phyloP scores from a whole-genome alignment of 2,113 vertebrate genomes.

The Cephalopterus ornatus region DNA sequence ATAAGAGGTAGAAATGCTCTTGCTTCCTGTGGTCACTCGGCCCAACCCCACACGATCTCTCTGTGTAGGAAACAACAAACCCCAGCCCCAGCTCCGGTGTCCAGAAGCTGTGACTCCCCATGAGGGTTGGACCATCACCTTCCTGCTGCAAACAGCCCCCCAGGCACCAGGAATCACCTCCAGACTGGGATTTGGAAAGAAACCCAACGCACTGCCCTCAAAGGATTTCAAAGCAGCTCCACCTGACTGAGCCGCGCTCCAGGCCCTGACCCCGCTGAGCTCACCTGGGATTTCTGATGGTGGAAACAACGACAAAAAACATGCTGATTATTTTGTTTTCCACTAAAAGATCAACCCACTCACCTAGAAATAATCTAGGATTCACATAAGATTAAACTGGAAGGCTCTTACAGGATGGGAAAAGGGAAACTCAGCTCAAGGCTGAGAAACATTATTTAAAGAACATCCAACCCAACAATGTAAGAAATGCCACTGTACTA shows the following conservation, averaged over 20 bases:
- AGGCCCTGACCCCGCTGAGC: too few relatives aligned
- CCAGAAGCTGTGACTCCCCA: neutral
- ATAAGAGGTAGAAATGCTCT: neutral
- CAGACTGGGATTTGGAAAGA: neutral
- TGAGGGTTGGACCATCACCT: neutral
- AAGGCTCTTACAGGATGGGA: neutral
- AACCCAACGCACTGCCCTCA: neutral
- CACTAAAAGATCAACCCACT: neutral
- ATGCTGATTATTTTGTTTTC: neutral
- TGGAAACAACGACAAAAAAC: neutral
- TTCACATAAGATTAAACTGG: neutral
- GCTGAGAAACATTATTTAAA: neutral
- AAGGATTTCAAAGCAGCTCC: neutral
- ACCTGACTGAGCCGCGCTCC: neutral
- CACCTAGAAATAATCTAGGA: neutral
- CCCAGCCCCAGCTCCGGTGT: neutral
- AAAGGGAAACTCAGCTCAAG: neutral
- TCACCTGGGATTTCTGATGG: neutral
- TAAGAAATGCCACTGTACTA: neutral
- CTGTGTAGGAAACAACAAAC: neutral
- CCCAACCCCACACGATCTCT: rapidly evolving
- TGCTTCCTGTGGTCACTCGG: neutral
- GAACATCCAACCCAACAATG: neutral
- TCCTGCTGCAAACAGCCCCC: neutral
- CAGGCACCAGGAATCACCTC: neutral